phyloP scores from a whole-genome alignment of 2,888 invertebrate species.

The Agrotis exclamationis region DNA sequence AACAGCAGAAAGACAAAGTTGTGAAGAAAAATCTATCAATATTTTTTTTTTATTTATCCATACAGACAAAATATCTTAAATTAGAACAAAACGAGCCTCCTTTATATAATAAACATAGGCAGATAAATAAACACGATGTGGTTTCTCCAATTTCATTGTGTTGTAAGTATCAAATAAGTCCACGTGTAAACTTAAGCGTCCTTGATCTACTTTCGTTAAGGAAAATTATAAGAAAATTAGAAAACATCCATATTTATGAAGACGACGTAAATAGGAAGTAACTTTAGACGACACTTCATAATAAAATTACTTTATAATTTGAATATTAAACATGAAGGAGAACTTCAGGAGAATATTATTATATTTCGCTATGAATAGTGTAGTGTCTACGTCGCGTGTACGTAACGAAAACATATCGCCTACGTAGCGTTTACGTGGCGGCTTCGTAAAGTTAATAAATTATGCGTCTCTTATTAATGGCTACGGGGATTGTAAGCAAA shows the following conservation, averaged over 20 bases:
- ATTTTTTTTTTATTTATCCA: too few relatives aligned
- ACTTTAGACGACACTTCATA: neutral
- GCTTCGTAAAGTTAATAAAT: neutral
- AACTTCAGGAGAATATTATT: neutral
- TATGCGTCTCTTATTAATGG: too few relatives aligned
- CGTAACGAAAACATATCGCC: neutral
- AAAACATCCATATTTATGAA: neutral
- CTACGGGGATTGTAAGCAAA: neutral
- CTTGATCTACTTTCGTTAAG: conserved; percentile 7
- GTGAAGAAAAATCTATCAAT: too few relatives aligned
- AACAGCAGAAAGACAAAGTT: too few relatives aligned
- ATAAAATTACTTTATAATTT: neutral
- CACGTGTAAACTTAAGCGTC: conserved; percentile 12
- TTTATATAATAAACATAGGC: too few relatives aligned
- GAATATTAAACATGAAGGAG: neutral
- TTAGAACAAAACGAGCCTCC: neutral
- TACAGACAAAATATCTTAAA: neutral
- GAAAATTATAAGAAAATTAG: conserved; percentile 5
- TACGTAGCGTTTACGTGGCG: neutral
- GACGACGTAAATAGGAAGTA: neutral
- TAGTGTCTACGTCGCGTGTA: neutral
- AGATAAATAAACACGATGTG: neutral
- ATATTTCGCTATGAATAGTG: neutral
- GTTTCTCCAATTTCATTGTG: neutral
- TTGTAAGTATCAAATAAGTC: conserved; percentile 15